Evolutionary conservation across 2,888 invertebrate genomes (phyloP), one percentile per base, ranked within the genome.

Genomic region (Phymatocera aterrima): DNA sequence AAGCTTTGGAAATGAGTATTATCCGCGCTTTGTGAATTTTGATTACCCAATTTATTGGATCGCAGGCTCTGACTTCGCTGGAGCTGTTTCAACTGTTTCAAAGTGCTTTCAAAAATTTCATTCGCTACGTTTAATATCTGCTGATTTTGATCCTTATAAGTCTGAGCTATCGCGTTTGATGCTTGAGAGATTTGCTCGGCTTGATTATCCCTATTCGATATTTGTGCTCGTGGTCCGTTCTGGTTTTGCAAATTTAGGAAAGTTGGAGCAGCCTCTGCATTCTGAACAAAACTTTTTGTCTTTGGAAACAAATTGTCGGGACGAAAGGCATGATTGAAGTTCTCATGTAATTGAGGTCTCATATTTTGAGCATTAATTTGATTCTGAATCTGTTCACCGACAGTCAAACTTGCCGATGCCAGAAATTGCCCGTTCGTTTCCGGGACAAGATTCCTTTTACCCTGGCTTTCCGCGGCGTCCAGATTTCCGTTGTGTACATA

Each of bases 81-180:
- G 6, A 87, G 77, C 72, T 86, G 84, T 61, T 89, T 88, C 60
- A 87, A 79, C 65, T 88, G 86, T 37, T 86, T 84, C 83, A 87
- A 83, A 3, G 85, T 83, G 77, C 86, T 86, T 31, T 85, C 84
- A 4, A 86, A 81, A 3, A 86, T 87, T 3, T 86, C 84, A 48
- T 84, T 86, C 0, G 84, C 83, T 3, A 84, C 85, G 79, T 85
- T 86, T 4, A 84, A 65, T 28, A 86, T 82, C 78, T 86, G 87
- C 5, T 83, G 83, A 54, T 79, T 78, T 34, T 84, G 84, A 34
- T 85, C 83, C 31, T 75, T 75, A 28, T 75, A 75, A 37, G 75
- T 75, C 40, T 75, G 57, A 57, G 75, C 75, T 12, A 75, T 75
- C 28, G 43, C 75, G 28, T 57, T 75, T 18, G 75, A 57, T 15